Evolutionary conservation across 2,888 invertebrate species (phyloP).

Genomic region (Temnothorax ravouxi): DNA sequence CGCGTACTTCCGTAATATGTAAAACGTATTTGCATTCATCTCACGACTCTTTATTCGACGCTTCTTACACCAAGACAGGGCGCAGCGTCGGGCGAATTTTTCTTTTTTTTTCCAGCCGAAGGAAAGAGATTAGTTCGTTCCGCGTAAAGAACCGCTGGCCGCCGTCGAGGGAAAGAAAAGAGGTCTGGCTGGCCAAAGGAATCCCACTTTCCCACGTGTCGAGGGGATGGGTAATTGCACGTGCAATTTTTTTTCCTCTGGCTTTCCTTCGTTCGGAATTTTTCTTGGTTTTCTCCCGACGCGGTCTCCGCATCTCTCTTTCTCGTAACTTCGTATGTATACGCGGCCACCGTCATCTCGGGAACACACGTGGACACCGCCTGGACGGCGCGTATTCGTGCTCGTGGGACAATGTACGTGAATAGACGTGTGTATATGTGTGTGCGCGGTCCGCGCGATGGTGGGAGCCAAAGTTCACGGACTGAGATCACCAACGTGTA

Average conservation of each 20-base stretch:
- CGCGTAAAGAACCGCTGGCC: slow-evolving; percentile 43
- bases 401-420: slow-evolving; percentile 56
- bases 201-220: slow-evolving; percentile 62
- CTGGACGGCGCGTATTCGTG: slow-evolving; percentile 49
- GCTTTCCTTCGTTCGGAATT: slow-evolving; percentile 63
- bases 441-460: slow-evolving; percentile 59
- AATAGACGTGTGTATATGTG: slow-evolving; percentile 45
- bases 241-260: slow-evolving; percentile 67
- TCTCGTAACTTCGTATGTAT: slow-evolving; percentile 46
- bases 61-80: slow-evolving; percentile 43
- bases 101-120: slow-evolving; percentile 4
- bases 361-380: slow-evolving; percentile 63
- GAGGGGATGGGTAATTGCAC: slow-evolving; percentile 71
- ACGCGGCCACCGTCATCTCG: slow-evolving; percentile 38
- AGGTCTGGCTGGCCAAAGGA: slow-evolving; percentile 55
- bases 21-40: slow-evolving; percentile 62
- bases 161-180: slow-evolving; percentile 22
- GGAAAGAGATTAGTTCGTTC: slow-evolving; percentile 52
- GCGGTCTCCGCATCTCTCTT: slow-evolving; percentile 31
- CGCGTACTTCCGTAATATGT: slow-evolving; percentile 48
- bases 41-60: slow-evolving; percentile 52
- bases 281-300: slow-evolving; percentile 54
- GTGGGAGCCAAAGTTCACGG: slow-evolving; percentile 76
- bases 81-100: slow-evolving; percentile 18
- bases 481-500: slow-evolving; percentile 71